These are phyloP conservation scores for Eira barbara DNA, from an alignment of 2,113 vertebrate genomes.

Conservation along the genomic window DNA sequence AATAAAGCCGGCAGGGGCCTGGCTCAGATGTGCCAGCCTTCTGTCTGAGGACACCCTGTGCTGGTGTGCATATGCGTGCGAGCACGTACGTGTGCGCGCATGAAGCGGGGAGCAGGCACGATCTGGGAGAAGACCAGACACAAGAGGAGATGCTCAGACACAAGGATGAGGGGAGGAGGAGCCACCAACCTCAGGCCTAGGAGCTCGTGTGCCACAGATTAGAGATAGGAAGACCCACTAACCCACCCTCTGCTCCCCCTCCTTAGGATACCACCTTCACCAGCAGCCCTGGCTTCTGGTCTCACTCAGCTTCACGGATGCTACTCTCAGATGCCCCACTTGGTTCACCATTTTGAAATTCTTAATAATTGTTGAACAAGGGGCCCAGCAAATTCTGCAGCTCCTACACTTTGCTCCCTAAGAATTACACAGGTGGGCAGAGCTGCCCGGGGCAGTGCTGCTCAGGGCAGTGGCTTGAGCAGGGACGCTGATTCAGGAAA, in stretches of 20 bases:
- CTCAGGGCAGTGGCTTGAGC: background rate
- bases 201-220: background rate
- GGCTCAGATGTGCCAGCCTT: background rate
- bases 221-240: background rate
- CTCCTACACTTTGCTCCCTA: background rate
- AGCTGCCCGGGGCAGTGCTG: background rate
- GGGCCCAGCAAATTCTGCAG: background rate
- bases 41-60: background rate
- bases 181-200: background rate
- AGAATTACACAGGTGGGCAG: background rate
- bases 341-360: background rate
- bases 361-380: background rate
- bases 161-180: background rate
- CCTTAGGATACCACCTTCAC: background rate
- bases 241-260: background rate
- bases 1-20: rapidly evolving
- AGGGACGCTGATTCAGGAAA: background rate
- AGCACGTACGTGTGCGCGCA: rapidly evolving
- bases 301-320: background rate
- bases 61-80: rapidly evolving
- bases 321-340: rapidly evolving
- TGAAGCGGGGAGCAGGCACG: too few relatives aligned
- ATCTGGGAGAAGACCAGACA: background rate
- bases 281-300: background rate
- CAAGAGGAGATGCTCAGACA: background rate